Conservation (phyloP, 2,888 invertebrate genomes). For the Alloplasta piceator region DNA sequence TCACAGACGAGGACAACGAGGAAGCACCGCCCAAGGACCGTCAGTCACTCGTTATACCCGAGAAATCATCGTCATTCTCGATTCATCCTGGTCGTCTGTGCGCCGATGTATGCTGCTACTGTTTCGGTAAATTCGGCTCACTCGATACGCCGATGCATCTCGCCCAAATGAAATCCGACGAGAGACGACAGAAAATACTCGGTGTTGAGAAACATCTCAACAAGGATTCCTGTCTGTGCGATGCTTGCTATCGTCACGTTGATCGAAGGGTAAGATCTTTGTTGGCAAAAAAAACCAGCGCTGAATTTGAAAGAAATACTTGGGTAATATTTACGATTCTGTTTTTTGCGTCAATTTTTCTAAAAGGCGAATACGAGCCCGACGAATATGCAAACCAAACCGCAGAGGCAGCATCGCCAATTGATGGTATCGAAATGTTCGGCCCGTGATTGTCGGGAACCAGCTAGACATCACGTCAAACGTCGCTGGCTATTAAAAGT, state of each 20-base stretch:
- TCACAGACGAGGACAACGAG: constrained; percentile 79
- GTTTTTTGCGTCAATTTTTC: constrained; percentile 26
- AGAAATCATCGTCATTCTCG: constrained; percentile 94
- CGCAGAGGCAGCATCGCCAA: constrained; percentile 80
- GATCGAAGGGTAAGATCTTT: constrained; percentile 88
- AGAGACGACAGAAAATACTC: constrained; percentile 92
- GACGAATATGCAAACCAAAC: constrained; percentile 79
- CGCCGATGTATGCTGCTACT: constrained; percentile 94
- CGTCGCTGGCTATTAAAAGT: constrained; percentile 83
- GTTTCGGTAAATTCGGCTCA: constrained; percentile 93
- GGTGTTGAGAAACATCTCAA: constrained; percentile 92
- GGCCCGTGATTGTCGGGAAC: constrained; percentile 79
- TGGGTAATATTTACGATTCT: constrained; percentile 1
- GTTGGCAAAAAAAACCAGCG: background rate
- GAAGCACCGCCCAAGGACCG: constrained; percentile 82
- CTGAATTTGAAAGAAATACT: background rate
- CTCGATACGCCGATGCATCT: constrained; percentile 95
- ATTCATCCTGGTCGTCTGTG: constrained; percentile 93
- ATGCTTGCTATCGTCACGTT: constrained; percentile 94
- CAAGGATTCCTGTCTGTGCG: constrained; percentile 93
- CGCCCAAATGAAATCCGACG: constrained; percentile 92
- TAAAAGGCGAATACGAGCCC: constrained; percentile 80
- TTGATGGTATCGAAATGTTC: constrained; percentile 79
- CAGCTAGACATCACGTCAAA: constrained; percentile 81
- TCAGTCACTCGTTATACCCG: constrained; percentile 91